Evolutionary conservation across 2,888 invertebrate species (phyloP).

Genomic region (Drosophila neotestacea): DNA sequence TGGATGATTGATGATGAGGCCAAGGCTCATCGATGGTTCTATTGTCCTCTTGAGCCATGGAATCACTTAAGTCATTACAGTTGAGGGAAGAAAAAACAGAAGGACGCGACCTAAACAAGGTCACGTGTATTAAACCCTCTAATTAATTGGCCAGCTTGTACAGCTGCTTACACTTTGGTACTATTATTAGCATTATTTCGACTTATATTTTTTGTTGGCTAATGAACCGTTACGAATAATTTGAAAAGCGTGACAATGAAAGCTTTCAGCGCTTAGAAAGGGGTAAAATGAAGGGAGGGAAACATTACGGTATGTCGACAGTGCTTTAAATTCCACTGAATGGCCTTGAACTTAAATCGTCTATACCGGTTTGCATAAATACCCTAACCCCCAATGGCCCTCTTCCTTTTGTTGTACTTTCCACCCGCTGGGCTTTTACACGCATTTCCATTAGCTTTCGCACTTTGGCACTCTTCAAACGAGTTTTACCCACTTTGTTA

Average conservation of each 20-base stretch:
- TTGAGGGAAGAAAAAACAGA: neutral
- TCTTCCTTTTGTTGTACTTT: slow-evolving; percentile 6
- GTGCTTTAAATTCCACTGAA: slow-evolving; percentile 34
- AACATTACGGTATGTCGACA: slow-evolving; percentile 4
- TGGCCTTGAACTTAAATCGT: slow-evolving; percentile 72
- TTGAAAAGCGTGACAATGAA: slow-evolving; percentile 52
- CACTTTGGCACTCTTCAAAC: slow-evolving; percentile 45
- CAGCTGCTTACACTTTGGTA: slow-evolving; percentile 1
- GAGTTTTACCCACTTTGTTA: slow-evolving; percentile 70
- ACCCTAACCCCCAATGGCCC: neutral
- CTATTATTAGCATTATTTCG: slow-evolving; percentile 25
- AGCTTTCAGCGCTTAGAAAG: slow-evolving; percentile 18
- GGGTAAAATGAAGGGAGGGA: neutral
- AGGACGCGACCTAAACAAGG: slow-evolving; percentile 44
- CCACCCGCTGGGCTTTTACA: slow-evolving; percentile 37
- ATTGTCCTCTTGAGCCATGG: slow-evolving; percentile 4
- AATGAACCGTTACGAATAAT: slow-evolving; percentile 47
- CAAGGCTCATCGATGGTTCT: slow-evolving; percentile 40
- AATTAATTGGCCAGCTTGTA: slow-evolving; percentile 43
- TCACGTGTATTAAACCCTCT: slow-evolving; percentile 31
- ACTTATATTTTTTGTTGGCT: slow-evolving; percentile 34
- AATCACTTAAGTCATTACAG: slow-evolving; percentile 45
- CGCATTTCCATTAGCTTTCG: slow-evolving; percentile 67
- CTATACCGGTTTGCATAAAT: slow-evolving; percentile 35
- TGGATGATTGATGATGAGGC: slow-evolving; percentile 54